A percentile compares a stretch with the other conserved stretches of the same genome.
phyloP scores from a whole-genome alignment of 2,797 vertebrate species.

The Graptemys geographica region DNA sequence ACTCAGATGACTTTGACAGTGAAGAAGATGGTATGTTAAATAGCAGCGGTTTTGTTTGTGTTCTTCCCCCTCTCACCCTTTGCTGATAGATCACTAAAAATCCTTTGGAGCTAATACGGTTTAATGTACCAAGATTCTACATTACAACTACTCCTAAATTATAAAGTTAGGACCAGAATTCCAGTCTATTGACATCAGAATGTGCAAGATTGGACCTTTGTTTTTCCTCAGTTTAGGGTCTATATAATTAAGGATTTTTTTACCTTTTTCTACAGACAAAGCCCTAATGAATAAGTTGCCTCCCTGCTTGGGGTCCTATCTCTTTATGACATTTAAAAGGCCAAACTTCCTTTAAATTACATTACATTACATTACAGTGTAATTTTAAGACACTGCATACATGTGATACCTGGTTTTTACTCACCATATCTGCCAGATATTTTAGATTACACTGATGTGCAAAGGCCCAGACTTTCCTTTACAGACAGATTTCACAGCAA shows the following conservation, averaged over 20 bases:
- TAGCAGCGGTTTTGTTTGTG: background rate
- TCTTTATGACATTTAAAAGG: too few species aligned
- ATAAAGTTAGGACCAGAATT: background rate
- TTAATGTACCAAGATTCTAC: background rate
- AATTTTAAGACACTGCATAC: background rate
- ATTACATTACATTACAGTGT: too few species aligned
- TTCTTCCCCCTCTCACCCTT: conserved; percentile 1
- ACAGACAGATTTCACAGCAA: background rate
- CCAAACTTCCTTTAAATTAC: too few species aligned
- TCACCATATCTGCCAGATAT: background rate
- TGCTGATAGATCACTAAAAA: background rate
- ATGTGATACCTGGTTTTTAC: background rate
- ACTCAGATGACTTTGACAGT: conserved; percentile 88
- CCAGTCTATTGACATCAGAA: background rate
- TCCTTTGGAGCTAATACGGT: background rate
- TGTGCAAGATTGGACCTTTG: background rate
- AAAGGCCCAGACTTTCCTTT: background rate
- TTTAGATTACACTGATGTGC: background rate
- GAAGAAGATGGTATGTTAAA: conserved; percentile 80
- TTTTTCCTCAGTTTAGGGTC: background rate
- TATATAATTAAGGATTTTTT: background rate
- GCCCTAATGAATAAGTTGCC: background rate
- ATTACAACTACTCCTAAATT: background rate
- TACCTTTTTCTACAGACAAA: background rate
- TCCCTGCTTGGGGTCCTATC: background rate